Conservation (phyloP, 2,888 invertebrate genomes). For the Tridacna gigas region DNA sequence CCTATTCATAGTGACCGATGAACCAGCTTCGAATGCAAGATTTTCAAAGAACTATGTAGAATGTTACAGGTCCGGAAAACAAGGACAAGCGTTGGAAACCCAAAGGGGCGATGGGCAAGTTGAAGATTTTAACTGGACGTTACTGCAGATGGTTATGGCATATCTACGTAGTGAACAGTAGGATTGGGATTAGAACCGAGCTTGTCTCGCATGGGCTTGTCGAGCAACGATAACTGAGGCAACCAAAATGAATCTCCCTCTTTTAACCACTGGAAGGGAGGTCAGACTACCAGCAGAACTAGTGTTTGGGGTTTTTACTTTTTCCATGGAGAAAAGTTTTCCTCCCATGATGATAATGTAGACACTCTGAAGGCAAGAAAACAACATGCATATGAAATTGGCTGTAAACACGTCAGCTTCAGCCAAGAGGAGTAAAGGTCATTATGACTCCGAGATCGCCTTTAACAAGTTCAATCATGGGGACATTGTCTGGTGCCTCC, state of each 20-base stretch:
- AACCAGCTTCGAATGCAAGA: neutral
- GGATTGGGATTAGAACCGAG: slow-evolving; percentile 57
- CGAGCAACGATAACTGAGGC: slow-evolving; percentile 45
- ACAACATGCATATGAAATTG: slow-evolving; percentile 29
- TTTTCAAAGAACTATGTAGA: neutral
- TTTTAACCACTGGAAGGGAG: slow-evolving; percentile 57
- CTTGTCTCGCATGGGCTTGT: slow-evolving; percentile 54
- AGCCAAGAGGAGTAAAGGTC: slow-evolving; percentile 26
- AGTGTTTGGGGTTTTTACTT: slow-evolving; percentile 26
- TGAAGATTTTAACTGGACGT: slow-evolving; percentile 13
- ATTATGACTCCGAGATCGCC: slow-evolving; percentile 29
- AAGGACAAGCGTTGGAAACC: neutral
- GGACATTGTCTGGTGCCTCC: slow-evolving; percentile 9
- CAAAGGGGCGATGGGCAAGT: neutral
- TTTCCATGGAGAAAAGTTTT: neutral
- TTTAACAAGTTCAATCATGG: slow-evolving; percentile 1
- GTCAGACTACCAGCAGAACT: slow-evolving; percentile 49
- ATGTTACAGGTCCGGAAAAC: neutral
- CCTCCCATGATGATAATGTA: slow-evolving; percentile 20
- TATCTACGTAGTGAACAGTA: slow-evolving; percentile 41
- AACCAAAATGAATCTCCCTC: slow-evolving; percentile 52
- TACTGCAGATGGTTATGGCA: slow-evolving; percentile 51
- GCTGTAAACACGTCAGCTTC: slow-evolving; percentile 20
- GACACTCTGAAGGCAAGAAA: neutral
- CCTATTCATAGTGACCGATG: neutral